Base-by-base conservation (phyloP, 2,888 invertebrate species). In the Rhopalosiphum nymphaeae region DNA sequence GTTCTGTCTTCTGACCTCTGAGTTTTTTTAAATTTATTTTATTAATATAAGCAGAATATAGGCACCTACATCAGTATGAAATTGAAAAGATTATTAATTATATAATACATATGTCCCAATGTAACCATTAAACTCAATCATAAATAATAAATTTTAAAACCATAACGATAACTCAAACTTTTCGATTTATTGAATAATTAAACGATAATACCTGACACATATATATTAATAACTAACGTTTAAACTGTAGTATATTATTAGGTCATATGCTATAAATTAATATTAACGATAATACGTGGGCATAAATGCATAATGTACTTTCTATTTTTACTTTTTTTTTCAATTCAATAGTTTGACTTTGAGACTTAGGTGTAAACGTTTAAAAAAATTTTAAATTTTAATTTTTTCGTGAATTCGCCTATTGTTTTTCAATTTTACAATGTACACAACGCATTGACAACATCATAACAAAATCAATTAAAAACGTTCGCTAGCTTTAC, bases 131-230 rank as follows among this genome's bases (percentile, higher is more conserved):
- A 29, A 88, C 36, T 53, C 36, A 56, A 25, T 56, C 36, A 88
- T 78, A 21, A 78, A 49, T n/a, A 90, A 90, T 67, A 90, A n/a
- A 46, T 46, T n/a, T 46, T 46, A 44, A 90, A 90, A 61, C n/a
- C 67, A 46, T 44, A 49, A 67, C 90, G n/a, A 90, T 90, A 90
- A 25, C 90, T 61, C 29, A 25, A 29, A 36, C 53, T 88, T 67
- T 7, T 29, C 44, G 67, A 90, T 90, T 67, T 46, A 67, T 90
- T 90, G 61, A 90, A 67, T 90, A 67, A 44, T 61, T 46, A n/a
- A 90, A n/a, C 61, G 90, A 67, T 67, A 46, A 90, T 46, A 46
- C 25, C 29, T 90, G 90, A 21, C n/a, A 67, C 46, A 46, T 67
- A 78, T 78, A 78, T 21, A 78, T 78, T 78, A 36, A 78, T 2